Evolutionary conservation across 2,888 invertebrate genomes (phyloP), one percentile per base, ranked within the genome.

Genomic region (Ryuthela nishihirai): DNA sequence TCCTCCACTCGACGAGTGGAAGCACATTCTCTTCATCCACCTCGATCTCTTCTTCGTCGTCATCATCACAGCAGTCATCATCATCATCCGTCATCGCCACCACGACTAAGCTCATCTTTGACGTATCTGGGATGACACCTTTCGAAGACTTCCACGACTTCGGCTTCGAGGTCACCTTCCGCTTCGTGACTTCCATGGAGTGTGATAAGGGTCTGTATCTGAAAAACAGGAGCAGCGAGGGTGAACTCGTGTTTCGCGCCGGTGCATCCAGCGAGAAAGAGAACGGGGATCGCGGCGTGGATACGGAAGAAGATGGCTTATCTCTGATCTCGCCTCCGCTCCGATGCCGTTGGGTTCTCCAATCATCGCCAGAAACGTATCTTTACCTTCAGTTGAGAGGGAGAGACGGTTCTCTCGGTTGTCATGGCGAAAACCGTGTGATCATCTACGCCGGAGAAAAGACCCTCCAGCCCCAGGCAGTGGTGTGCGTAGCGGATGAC

Each of bases 111-210:
- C 80, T 88, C 0, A 83, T 83, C 69, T 87, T 88, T 71, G 81
- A 83, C 17, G 81, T 88, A 9, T 82, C 83, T n/a, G 80, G 83
- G 72, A 87, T 89, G 89, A 84, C 85, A 75, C 83, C 87, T 47
- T 84, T 85, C 10, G 85, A 88, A 74, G 85, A 88, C 76, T 85
- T 87, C 70, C 80, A 83, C 53, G 83, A 85, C 71, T 87, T 87
- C 73, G 82, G 83, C 70, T 87, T 88, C 75, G 87, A 87, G 69
- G 88, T 85, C 4, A 76, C 79, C 10, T 90, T 86, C 74, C 88
- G 88, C 72, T 88, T 89, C 68, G 18, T 45, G 4, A 35, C 24
- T 23, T 32, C 43, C 7, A 38, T 32, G n/a, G 44, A 49, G 32
- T 58, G 62, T 24, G 62, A 61, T 4, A 50, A 44, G 3, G 15